These are phyloP conservation scores for Synergus gifuensis DNA, from an alignment of 2,888 invertebrate genomes.

Conservation along the genomic window DNA sequence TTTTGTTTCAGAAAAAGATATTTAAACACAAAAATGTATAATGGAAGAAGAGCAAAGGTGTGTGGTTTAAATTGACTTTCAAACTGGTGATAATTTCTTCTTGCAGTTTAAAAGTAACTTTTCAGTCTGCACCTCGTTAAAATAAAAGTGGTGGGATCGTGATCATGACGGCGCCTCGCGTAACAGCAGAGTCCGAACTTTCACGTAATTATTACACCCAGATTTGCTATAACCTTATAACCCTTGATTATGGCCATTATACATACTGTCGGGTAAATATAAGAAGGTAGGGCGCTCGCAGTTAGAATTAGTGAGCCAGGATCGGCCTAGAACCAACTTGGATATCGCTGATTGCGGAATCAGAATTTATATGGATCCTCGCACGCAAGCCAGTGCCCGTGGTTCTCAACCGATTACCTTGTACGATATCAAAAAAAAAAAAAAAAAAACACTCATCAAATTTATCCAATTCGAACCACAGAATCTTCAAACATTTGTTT, in stretches of 20 bases:
- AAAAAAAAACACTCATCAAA: background rate
- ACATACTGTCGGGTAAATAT: constrained; percentile 75
- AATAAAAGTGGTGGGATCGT: background rate
- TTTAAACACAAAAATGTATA: too few relatives aligned
- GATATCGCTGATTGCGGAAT: constrained; percentile 77
- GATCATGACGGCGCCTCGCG: constrained; percentile 13
- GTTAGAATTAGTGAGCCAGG: constrained; percentile 74
- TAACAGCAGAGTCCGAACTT: constrained; percentile 48
- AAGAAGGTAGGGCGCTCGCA: constrained; percentile 69
- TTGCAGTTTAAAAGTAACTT: background rate
- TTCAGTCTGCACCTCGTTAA: constrained; percentile 10
- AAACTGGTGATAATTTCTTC: background rate
- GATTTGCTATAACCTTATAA: constrained; percentile 74
- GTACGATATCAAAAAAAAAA: background rate
- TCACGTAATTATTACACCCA: constrained; percentile 74
- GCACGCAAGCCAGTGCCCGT: constrained; percentile 73
- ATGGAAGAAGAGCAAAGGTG: background rate
- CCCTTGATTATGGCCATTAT: constrained; percentile 76
- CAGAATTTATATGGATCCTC: constrained; percentile 77
- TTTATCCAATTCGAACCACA: constrained; percentile 2
- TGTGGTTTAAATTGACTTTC: background rate
- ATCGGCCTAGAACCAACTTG: constrained; percentile 76
- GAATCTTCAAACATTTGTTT: too few relatives aligned
- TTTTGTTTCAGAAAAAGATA: too few relatives aligned
- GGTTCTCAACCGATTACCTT: constrained; percentile 66